These are phyloP conservation scores for Xiphophorus couchianus DNA, from an alignment of 2,113 vertebrate genomes.

Conservation along the genomic window DNA sequence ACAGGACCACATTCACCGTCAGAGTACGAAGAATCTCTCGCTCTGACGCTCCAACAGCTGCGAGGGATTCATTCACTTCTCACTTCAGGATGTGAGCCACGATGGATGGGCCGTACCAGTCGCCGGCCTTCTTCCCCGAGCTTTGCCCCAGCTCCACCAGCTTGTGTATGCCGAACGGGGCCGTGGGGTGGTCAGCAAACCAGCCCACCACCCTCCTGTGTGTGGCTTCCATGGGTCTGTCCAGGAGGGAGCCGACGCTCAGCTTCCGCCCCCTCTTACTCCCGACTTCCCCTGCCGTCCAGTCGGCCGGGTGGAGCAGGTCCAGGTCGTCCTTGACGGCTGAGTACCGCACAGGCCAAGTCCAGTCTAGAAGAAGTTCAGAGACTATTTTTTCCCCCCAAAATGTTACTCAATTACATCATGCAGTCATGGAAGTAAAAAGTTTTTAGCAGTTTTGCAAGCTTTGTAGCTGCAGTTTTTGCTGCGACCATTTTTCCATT, in stretches of 20 bases:
- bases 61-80: conserved; percentile 39
- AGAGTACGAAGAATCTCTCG: not conserved
- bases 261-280: conserved; percentile 26
- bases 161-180: conserved; percentile 86
- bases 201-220: conserved; percentile 84
- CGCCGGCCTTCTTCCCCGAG: conserved; percentile 87
- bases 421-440: not conserved
- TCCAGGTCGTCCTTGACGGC: conserved; percentile 78
- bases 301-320: conserved; percentile 40
- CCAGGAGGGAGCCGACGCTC: conserved; percentile 61
- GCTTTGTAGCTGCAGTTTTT: not conserved
- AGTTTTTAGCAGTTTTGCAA: not conserved
- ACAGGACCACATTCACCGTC: conserved; percentile 10
- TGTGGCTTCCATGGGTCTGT: conserved; percentile 68
- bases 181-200: conserved; percentile 83
- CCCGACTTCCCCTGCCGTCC: not conserved
- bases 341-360: conserved; percentile 66
- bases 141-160: conserved; percentile 84
- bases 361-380: conserved; percentile 74
- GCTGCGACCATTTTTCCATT: not conserved
- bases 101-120: conserved; percentile 92
- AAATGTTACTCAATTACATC: not conserved
- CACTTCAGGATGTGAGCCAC: conserved; percentile 89
- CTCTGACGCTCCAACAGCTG: fast-evolving
- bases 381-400: not conserved